phyloP scores from a whole-genome alignment of 2,888 invertebrate genomes.

The Sarcophaga variegata region DNA sequence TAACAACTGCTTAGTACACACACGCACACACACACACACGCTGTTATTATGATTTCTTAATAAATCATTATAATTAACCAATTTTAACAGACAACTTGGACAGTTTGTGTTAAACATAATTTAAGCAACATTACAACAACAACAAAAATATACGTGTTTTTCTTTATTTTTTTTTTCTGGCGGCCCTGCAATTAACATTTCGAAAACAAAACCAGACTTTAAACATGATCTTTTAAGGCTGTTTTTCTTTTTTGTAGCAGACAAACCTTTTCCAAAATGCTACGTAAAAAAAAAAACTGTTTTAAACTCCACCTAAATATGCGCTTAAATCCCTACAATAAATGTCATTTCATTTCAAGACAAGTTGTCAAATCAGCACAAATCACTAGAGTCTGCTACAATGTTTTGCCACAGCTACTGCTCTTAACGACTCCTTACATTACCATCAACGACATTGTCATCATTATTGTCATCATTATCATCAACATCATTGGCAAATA shows the following conservation, averaged over 20 bases:
- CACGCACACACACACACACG: background rate
- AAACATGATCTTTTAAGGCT: slow-evolving; percentile 32
- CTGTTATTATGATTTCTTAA: slow-evolving; percentile 61
- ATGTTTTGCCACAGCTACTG: too few relatives aligned
- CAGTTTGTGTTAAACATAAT: slow-evolving; percentile 65
- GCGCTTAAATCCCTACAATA: slow-evolving; percentile 69
- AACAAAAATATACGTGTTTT: slow-evolving; percentile 2
- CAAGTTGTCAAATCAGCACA: slow-evolving; percentile 70
- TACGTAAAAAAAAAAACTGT: slow-evolving; percentile 26
- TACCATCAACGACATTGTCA: slow-evolving; percentile 13
- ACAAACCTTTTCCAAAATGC: background rate
- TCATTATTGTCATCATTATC: slow-evolving; percentile 43
- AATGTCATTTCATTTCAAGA: slow-evolving; percentile 69
- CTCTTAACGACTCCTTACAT: slow-evolving; percentile 15
- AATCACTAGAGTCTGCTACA: slow-evolving; percentile 48
- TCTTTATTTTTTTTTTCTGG: too few relatives aligned
- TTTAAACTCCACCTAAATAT: slow-evolving; percentile 69
- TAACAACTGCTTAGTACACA: slow-evolving; percentile 45
- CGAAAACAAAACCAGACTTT: slow-evolving; percentile 35
- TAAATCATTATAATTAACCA: slow-evolving; percentile 70
- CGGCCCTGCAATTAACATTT: slow-evolving; percentile 57
- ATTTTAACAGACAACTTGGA: slow-evolving; percentile 67
- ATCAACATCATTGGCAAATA: background rate
- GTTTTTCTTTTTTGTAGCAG: too few relatives aligned
- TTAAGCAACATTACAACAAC: slow-evolving; percentile 60